phyloP scores from a whole-genome alignment of 2,888 invertebrate genomes.

The Nebria brevicollis region DNA sequence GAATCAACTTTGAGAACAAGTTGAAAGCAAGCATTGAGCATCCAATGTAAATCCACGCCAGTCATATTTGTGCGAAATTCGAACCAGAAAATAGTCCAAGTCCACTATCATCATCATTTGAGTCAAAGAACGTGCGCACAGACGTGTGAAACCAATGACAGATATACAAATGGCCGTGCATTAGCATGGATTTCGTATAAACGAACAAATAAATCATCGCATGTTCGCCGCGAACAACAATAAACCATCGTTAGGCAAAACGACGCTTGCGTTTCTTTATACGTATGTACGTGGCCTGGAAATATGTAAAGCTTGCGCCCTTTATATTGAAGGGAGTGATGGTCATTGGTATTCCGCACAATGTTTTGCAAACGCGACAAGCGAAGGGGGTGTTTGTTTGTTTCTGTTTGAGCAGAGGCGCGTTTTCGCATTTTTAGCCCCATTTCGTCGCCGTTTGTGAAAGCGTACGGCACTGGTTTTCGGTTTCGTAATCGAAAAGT shows the following conservation, averaged over 20 bases:
- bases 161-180: conserved; percentile 40
- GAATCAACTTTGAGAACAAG: conserved; percentile 24
- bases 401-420: too few species aligned
- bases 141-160: conserved; percentile 21
- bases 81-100: neutral
- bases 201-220: conserved; percentile 46
- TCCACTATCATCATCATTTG: neutral
- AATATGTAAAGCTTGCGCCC: conserved; percentile 40
- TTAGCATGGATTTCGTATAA: conserved; percentile 46
- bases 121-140: conserved; percentile 6
- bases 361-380: conserved; percentile 1
- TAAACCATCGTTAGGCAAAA: conserved; percentile 35
- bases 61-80: neutral
- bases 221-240: conserved; percentile 17
- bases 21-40: conserved; percentile 8
- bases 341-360: conserved; percentile 1
- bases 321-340: neutral
- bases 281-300: neutral
- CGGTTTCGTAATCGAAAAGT: neutral
- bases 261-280: conserved; percentile 2
- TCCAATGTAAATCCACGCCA: conserved; percentile 15
- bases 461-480: neutral
- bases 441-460: neutral
- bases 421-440: too few species aligned
- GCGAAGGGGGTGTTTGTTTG: neutral